Conservation (phyloP, 2,888 invertebrate species). For the Synanthedon andrenaeformis region DNA sequence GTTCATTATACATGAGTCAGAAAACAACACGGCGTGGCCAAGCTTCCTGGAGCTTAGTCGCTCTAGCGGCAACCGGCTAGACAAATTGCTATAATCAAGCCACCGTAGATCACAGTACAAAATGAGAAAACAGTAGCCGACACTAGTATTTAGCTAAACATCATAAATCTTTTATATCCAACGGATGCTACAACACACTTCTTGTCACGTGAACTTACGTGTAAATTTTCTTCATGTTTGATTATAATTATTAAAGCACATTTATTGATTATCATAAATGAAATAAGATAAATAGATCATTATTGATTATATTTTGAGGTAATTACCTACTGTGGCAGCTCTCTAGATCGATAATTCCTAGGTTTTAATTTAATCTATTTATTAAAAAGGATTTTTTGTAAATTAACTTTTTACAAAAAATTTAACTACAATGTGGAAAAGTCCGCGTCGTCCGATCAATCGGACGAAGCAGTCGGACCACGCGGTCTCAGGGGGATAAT, state of each 20-base stretch:
- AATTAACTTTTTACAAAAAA: not conserved
- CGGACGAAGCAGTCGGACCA: too few relatives aligned
- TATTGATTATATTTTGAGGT: conserved; percentile 3
- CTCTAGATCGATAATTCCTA: not conserved
- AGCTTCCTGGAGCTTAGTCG: conserved; percentile 12
- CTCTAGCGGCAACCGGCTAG: conserved; percentile 17
- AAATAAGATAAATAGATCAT: conserved; percentile 10
- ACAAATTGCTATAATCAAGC: conserved; percentile 44
- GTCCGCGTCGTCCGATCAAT: too few relatives aligned
- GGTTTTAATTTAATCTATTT: not conserved
- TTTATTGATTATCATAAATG: not conserved
- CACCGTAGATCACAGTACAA: conserved; percentile 1
- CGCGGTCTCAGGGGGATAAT: too few relatives aligned
- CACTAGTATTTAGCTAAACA: too few relatives aligned
- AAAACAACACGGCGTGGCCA: conserved; percentile 12
- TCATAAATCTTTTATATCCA: too few relatives aligned
- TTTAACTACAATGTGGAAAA: too few relatives aligned
- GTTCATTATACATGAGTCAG: conserved; percentile 5
- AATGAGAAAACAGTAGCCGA: not conserved
- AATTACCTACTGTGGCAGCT: not conserved
- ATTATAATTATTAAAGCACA: too few relatives aligned
- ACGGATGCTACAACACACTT: not conserved
- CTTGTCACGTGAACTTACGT: not conserved
- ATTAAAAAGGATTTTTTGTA: not conserved
- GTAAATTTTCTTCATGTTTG: too few relatives aligned